phyloP scores from a whole-genome alignment of 2,888 invertebrate species.

The Epinotia nisella region DNA sequence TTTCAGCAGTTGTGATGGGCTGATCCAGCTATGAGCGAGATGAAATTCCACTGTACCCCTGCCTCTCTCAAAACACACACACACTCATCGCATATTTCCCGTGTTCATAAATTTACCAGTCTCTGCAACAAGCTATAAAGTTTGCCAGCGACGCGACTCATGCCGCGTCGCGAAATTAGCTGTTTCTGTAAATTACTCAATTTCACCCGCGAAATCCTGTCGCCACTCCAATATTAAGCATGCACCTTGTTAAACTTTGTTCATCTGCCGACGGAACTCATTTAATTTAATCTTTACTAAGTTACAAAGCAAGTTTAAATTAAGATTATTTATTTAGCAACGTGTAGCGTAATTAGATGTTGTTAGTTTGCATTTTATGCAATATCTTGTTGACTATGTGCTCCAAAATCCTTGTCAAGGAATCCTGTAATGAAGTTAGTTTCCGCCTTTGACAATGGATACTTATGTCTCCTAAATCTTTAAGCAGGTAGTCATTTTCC shows the following conservation, averaged over 20 bases:
- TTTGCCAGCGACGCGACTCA: constrained; percentile 5
- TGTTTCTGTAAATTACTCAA: constrained; percentile 56
- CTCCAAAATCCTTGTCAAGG: background rate
- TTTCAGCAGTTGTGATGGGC: too few relatives aligned
- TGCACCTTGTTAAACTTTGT: constrained; percentile 52
- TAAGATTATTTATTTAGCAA: constrained; percentile 41
- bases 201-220: constrained; percentile 47
- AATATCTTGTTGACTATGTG: constrained; percentile 19
- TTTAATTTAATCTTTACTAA: constrained; percentile 47
- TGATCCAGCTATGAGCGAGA: too few relatives aligned
- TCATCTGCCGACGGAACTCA: constrained; percentile 43
- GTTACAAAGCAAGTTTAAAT: constrained; percentile 45
- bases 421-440: background rate
- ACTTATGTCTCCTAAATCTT: background rate
- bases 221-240: constrained; percentile 54
- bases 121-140: background rate
- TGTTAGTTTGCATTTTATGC: constrained; percentile 14
- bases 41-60: too few relatives aligned
- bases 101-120: background rate
- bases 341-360: constrained; percentile 13
- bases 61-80: too few relatives aligned
- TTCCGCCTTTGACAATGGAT: background rate
- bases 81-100: too few relatives aligned
- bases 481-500: background rate
- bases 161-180: constrained; percentile 51